Base-by-base conservation (phyloP, 2,113 vertebrate genomes). In the Peromyscus californicus region DNA sequence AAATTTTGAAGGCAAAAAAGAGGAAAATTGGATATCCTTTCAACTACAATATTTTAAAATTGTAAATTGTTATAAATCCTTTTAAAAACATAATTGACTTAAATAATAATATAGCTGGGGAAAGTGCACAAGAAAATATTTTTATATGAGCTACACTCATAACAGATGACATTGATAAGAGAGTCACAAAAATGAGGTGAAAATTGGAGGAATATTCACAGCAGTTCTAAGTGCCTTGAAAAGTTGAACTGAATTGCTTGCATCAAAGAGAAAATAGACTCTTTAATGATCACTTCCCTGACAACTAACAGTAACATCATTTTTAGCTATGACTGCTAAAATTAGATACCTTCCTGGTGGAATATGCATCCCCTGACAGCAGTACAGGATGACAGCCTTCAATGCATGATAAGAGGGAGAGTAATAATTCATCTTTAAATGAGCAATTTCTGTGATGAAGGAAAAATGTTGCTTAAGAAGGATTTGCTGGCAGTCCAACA, bases 241-340 rank as follows among this genome's bases (percentile, higher is more conserved):
- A 97, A 97, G 92, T 97, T 96, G 91, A 95, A 97, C 95, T 95
- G 97, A 97, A 94, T 95, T 97, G 95, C 97, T 98, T 92, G 74
- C 97, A 96, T 98, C 96, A 96, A 98, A 96, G 97, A 85, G 97
- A 97, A 98, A 97, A 98, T 94, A 97, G 97, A 98, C 90, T 98
- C 95, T 95, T 95, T 97, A 97, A 98, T 97, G 96, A 97, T 97
- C 91, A 94, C 96, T 96, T 96, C 92, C 82, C 93, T 98, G 97
- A 98, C 97, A 98, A 96, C 96, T 95, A 97, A 94, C 91, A 94
- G 89, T 97, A 97, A 97, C 97, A 97, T 97, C 94, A 61, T 94
- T 96, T 96, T 96, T 94, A 97, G 96, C 89, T 87, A 67, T 96
- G 95, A 98, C 96, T 97, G 96, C 95, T 97, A 97, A 97, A 97